These are phyloP conservation scores for Sprattus sprattus DNA, from an alignment of 2,113 vertebrate genomes.

Conservation along the genomic window DNA sequence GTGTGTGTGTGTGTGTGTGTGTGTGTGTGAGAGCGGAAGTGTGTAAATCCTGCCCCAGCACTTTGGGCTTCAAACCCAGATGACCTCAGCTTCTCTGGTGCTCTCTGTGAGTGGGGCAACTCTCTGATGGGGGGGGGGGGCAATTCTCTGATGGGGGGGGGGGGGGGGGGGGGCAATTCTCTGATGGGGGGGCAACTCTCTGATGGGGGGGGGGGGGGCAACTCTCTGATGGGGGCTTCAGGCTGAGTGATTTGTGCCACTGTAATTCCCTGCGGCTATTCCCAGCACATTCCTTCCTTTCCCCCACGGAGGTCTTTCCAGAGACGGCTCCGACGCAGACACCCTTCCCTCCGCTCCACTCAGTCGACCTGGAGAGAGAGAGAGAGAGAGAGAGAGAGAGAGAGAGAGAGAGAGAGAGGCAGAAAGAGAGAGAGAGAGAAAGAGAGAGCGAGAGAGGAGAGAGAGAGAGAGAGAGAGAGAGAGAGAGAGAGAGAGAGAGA, in stretches of 20 bases:
- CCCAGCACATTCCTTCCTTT: not conserved
- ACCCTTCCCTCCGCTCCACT: not conserved
- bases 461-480: not conserved
- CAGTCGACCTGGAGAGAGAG: not conserved
- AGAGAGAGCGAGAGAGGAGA: not conserved
- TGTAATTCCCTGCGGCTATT: slow-evolving; percentile 2
- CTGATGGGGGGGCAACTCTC: not conserved
- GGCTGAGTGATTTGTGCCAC: slow-evolving; percentile 2
- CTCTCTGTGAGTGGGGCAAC: not conserved
- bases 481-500: not conserved
- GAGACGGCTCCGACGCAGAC: not conserved
- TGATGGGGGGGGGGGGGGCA: not conserved
- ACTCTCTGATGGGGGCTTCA: not conserved
- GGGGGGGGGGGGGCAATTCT: not conserved
- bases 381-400: not conserved
- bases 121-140: not conserved
- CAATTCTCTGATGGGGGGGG: not conserved
- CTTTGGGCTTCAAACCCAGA: not conserved
- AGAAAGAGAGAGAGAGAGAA: not conserved
- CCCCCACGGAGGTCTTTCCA: not conserved
- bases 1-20: not conserved
- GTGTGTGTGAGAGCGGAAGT: not conserved
- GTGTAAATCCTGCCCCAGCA: not conserved
- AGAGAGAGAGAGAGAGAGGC: not conserved
- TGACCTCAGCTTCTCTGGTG: not conserved